phyloP scores from a whole-genome alignment of 2,113 vertebrate genomes.

The Pardalotus punctatus region DNA sequence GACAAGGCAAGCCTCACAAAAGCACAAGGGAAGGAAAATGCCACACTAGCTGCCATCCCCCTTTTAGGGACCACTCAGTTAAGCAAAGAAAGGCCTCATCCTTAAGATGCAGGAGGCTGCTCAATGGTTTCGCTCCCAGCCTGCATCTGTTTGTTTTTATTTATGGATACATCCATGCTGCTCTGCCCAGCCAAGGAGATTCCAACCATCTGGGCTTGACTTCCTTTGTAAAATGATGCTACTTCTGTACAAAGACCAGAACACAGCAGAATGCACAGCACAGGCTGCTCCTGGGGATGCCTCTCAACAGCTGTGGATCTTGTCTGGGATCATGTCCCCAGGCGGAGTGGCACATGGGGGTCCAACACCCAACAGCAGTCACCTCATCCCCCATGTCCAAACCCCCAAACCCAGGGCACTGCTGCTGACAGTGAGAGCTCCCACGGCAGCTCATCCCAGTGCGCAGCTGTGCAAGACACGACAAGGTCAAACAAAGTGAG shows the following conservation, averaged over 20 bases:
- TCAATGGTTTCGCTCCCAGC: neutral
- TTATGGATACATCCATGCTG: neutral
- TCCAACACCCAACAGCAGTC: neutral
- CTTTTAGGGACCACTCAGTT: neutral
- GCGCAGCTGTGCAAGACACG: neutral
- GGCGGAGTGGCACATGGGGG: fast-evolving
- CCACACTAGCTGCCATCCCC: neutral
- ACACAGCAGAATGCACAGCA: fast-evolving
- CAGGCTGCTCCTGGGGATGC: neutral
- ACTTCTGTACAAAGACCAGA: neutral
- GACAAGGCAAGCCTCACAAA: neutral
- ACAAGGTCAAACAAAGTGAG: neutral
- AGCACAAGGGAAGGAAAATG: neutral
- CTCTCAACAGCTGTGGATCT: neutral
- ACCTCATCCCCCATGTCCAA: fast-evolving
- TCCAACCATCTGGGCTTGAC: neutral
- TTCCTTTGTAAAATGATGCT: neutral
- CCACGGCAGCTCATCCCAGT: fast-evolving
- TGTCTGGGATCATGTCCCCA: fast-evolving
- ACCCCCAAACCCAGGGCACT: neutral
- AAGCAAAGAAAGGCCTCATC: neutral
- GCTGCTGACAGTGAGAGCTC: fast-evolving
- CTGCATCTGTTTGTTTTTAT: neutral
- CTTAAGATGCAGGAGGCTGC: neutral
- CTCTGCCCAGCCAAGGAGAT: neutral